Evolutionary conservation across 2,888 invertebrate genomes (phyloP).

Genomic region (Melanostoma scalare): DNA sequence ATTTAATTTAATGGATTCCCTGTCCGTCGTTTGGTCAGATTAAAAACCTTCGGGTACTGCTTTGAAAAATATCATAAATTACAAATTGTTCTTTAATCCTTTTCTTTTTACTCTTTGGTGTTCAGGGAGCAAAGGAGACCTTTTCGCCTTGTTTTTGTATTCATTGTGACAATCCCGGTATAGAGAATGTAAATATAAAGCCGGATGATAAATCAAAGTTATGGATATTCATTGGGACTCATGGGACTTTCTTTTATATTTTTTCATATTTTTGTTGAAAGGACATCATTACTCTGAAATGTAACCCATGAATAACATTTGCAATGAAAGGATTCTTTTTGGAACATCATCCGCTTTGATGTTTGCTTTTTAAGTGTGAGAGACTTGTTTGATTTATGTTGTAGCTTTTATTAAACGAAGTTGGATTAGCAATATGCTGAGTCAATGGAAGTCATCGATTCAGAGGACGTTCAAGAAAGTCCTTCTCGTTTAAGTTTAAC

Average conservation of each 20-base stretch:
- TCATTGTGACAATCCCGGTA: background rate
- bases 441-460: too few relatives aligned
- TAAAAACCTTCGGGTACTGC: background rate
- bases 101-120: background rate
- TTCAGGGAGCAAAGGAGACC: constrained; percentile 1
- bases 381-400: too few relatives aligned
- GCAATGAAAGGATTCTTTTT: too few relatives aligned
- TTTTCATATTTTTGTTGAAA: constrained; percentile 8
- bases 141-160: constrained; percentile 6
- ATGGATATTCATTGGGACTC: constrained; percentile 12
- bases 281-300: background rate
- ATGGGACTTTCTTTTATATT: constrained; percentile 6
- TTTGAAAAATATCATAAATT: constrained; percentile 18
- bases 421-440: too few relatives aligned
- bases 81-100: constrained; percentile 1
- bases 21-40: background rate
- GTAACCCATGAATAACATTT: background rate
- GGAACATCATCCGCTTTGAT: too few relatives aligned
- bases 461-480: too few relatives aligned
- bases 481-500: too few relatives aligned
- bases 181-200: background rate
- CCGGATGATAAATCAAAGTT: constrained; percentile 23
- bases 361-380: too few relatives aligned
- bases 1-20: background rate
- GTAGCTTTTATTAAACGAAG: too few relatives aligned